These are phyloP conservation scores for Branchipolynoe longqiensis DNA, from an alignment of 2,888 invertebrate genomes.

Conservation along the genomic window DNA sequence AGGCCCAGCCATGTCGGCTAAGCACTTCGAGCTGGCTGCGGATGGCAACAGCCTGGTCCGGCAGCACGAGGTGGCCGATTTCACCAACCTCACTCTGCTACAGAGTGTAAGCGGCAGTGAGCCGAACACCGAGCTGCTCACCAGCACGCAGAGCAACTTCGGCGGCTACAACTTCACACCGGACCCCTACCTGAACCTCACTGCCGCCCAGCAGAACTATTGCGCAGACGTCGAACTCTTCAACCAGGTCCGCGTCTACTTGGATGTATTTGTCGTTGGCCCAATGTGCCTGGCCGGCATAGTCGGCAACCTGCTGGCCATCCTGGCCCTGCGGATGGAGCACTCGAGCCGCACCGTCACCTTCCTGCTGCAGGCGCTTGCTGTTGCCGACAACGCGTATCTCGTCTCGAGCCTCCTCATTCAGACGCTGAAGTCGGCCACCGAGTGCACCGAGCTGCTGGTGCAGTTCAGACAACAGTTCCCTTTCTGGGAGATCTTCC, in stretches of 20 bases:
- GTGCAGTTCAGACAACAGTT: slow-evolving; percentile 50
- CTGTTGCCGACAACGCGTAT: slow-evolving; percentile 68
- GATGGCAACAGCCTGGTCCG: no score
- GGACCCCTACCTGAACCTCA: slow-evolving; percentile 9
- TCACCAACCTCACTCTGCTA: no score
- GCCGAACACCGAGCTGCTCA: no score
- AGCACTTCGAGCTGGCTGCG: no score
- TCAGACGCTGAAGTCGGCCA: slow-evolving; percentile 65
- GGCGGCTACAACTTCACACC: no score
- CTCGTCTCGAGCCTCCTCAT: slow-evolving; percentile 63
- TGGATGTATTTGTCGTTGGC: slow-evolving; percentile 63
- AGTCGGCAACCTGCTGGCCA: slow-evolving; percentile 85
- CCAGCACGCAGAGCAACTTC: no score
- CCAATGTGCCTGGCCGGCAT: slow-evolving; percentile 84
- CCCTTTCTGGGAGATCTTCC: slow-evolving; percentile 62
- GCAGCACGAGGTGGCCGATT: no score
- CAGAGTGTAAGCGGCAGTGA: no score
- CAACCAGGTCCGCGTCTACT: slow-evolving; percentile 38
- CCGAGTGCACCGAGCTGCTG: slow-evolving; percentile 63
- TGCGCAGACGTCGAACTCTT: not conserved
- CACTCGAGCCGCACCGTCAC: slow-evolving; percentile 82
- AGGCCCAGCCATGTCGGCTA: no score
- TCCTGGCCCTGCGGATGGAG: slow-evolving; percentile 83
- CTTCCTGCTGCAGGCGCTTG: slow-evolving; percentile 69
- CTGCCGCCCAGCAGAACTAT: not conserved